A percentile compares a stretch with the other conserved stretches of the same genome.
phyloP scores from a whole-genome alignment of 1,140 invertebrate genomes.

The Stegodyphus mimosarum region DNA sequence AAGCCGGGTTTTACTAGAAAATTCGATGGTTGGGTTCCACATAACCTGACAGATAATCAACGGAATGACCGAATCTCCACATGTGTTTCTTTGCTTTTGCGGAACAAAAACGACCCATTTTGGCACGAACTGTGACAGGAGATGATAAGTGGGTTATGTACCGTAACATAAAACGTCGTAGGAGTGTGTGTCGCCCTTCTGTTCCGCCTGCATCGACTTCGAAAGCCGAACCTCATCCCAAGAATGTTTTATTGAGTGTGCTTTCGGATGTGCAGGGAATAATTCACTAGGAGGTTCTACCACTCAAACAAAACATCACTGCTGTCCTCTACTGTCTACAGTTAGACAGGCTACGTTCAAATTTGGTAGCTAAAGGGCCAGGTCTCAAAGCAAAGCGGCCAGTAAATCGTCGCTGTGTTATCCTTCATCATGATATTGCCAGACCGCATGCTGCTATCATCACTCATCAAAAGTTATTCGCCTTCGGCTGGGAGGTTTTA shows the following conservation, averaged over 20 bases:
- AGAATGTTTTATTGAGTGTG: conserved; percentile 3
- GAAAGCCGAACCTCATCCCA: conserved; percentile 7
- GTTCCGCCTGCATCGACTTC: not conserved
- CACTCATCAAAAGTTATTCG: not conserved
- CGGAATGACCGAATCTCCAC: conserved; percentile 6
- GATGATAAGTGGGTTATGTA: conserved; percentile 1
- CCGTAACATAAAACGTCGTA: not conserved
- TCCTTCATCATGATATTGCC: not conserved
- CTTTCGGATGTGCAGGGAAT: not conserved
- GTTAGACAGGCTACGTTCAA: not conserved
- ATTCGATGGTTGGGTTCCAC: not conserved
- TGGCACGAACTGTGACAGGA: not conserved
- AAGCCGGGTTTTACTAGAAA: not conserved
- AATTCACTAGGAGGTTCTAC: not conserved
- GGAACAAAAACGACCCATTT: not conserved
- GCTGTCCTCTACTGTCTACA: conserved; percentile 9
- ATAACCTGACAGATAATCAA: conserved; percentile 3
- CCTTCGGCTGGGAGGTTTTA: conserved; percentile 8
- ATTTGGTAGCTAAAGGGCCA: not conserved
- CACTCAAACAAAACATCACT: conserved; percentile 7
- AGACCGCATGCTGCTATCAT: conserved; percentile 7
- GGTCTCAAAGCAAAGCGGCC: too few relatives aligned
- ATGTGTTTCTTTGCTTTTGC: not conserved
- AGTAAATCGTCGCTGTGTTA: not conserved
- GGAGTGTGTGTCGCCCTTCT: conserved; percentile 5